Evolutionary conservation across 2,113 vertebrate species (phyloP), one percentile per base, ranked within the genome.

Genomic region (Strigops habroptila): DNA sequence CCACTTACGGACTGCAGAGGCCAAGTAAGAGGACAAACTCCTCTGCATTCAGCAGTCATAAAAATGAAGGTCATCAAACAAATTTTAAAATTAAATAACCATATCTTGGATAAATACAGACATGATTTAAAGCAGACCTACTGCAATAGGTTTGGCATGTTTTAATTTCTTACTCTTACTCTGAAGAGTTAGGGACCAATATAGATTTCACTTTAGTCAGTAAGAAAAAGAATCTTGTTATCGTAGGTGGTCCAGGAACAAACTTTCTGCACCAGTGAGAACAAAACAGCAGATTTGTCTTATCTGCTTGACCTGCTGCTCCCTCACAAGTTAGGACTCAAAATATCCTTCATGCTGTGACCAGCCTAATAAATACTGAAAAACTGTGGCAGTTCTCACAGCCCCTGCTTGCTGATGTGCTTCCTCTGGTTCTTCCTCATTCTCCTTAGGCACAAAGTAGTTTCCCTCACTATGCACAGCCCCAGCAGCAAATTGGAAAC

Each of bases 361-460:
- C 15, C 8, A 69, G 39, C 24, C 37, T 64, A 62, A 82, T 5
- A 63, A 78, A 37, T 12, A 52, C 39, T 16, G 33, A 39, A 89
- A 51, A n/a, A 0, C 9, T 5, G 1, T 3, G 7, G 65, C 44
- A 68, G 35, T 30, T 71, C 65, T 41, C 1, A 0, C 69, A 84
- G 69, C 4, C 41, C 22, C 21, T 5, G 3, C 30, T 62, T 82
- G 24, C 53, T 55, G 35, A 41, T 44, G 14, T 46, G 7, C 48
- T 49, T 30, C 65, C 31, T 85, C 67, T 44, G 59, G 63, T 39
- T 71, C 27, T 57, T 69, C 49, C n/a, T 78, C n/a, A 63, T 62
- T 35, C 48, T 83, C 28, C 44, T 68, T 41, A 53, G 33, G 37
- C 53, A 77, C 18, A 68, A 55, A 84, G 30, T 39, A 11, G 5